phyloP scores from a whole-genome alignment of 2,888 invertebrate species.

The Willowsia nigromaculata region DNA sequence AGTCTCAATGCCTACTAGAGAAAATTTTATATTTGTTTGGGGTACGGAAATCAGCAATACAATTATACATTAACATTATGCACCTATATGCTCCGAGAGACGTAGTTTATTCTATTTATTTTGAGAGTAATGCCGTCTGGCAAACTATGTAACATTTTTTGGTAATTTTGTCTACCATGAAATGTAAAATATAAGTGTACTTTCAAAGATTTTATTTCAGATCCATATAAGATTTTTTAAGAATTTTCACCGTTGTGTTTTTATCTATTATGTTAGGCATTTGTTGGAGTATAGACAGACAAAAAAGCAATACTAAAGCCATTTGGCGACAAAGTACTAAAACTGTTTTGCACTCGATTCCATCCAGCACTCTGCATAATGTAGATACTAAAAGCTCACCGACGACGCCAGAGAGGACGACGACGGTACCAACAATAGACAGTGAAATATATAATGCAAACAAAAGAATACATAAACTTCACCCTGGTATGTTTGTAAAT shows the following conservation, averaged over 20 bases:
- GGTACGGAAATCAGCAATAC: no score
- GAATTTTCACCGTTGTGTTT: background rate
- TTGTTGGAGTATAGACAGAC: conserved; percentile 12
- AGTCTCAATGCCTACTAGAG: no score
- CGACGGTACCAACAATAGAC: background rate
- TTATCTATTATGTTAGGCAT: background rate
- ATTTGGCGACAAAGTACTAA: conserved; percentile 21
- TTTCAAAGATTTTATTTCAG: conserved; percentile 28
- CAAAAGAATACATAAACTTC: no score
- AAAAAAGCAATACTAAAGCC: background rate
- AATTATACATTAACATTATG: no score
- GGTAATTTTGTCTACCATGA: conserved; percentile 22
- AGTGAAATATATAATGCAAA: no score
- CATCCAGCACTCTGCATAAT: no score
- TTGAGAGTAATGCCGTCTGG: background rate
- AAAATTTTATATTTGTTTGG: no score
- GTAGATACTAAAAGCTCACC: no score
- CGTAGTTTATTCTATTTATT: no score
- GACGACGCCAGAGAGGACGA: background rate
- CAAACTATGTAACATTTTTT: background rate
- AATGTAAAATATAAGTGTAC: conserved; percentile 36
- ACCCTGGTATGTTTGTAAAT: no score
- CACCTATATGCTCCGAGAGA: no score
- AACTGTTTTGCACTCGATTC: background rate
- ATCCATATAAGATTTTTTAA: conserved; percentile 22